Base-by-base conservation (phyloP, 2,888 invertebrate genomes). In the Rhamphomyia laevipes region DNA sequence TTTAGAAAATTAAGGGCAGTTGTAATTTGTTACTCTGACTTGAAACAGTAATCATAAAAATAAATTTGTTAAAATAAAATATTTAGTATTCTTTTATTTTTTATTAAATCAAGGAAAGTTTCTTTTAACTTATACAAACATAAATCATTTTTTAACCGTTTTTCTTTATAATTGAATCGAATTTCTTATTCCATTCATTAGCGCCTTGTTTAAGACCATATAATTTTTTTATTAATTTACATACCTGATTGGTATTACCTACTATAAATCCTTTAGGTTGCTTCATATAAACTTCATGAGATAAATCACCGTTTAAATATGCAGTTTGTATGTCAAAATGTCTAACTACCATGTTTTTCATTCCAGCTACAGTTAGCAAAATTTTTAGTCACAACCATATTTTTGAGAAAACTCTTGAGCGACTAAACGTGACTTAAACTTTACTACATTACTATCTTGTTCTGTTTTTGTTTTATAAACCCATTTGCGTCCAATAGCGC, bases 361-460 rank as follows among this genome's bases (percentile, higher is more conserved):
- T 11, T 13, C 33, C 33, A 13, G 47, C 47, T 5, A 47, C 21
- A 10, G 47, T 31, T 13, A 47, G 41, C 13, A 47, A 35, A 9
- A 17, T 16, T 33, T 41, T 16, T 13, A 42, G n/a, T n/a, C n/a
- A n/a, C n/a, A n/a, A n/a, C n/a, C n/a, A n/a, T n/a, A n/a, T n/a
- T n/a, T 46, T 23, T 50, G 50, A n/a, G 38, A 6, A 18, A 30
- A 50, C 2, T 44, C 50, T 18, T 46, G 50, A 3, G 50, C 50
- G 9, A 50, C 50, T 1, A 50, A 12, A 11, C 45, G 15, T 1
- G 50, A 47, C 40, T 50, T 47, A 18, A 21, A 35, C 15, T 35
- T 33, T 33, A 33, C 33, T 13, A 33, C 7, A 33, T 33, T 33
- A 13, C 33, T 9, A 33, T 33, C 13, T 33, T 33, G 33, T 5